Evolutionary conservation across 2,888 invertebrate species (phyloP), one percentile per base, ranked within the genome.

Genomic region (Acanthopleura granulata): DNA sequence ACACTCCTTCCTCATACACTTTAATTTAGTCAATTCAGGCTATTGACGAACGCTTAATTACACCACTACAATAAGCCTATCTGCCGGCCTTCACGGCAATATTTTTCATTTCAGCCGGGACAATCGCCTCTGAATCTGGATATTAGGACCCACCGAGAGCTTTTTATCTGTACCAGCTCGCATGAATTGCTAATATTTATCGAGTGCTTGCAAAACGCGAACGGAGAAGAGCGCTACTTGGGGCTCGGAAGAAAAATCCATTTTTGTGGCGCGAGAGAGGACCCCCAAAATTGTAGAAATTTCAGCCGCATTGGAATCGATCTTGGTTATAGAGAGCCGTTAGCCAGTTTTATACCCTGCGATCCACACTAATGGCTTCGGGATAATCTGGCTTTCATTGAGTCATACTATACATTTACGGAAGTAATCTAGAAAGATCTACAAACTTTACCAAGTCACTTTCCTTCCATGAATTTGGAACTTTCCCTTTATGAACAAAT

Each of bases 61-160:
- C 29, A 27, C 29, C 29, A 16, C 25, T 25, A 66, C 66, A 66
- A 66, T 66, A 27, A 22, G 22, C 29, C 66, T 66, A 66, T 66
- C 66, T 66, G 66, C 66, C 66, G 66, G 66, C 66, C 22, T 66
- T 22, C 66, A 66, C 66, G 66, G 66, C 29, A 66, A 66, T 66
- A 66, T 66, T 66, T 66, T 66, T 25, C 29, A 66, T 66, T 66
- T 66, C 66, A 66, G 66, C 25, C 16, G 27, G 25, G 29, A 66
- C 66, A 66, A 66, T 66, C 66, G 29, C 16, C 25, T 22, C 66
- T 66, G 22, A 66, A 27, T 27, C 22, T 27, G 18, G 66, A 16
- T 66, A 66, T 66, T 66, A 66, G 29, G 25, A 15, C 29, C 66
- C 66, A 6, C 66, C 16, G 66, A 66, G 66, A 66, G 66, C 27